These are phyloP conservation scores for Agelastica alni DNA, from an alignment of 2,888 invertebrate species.

Conservation along the genomic window DNA sequence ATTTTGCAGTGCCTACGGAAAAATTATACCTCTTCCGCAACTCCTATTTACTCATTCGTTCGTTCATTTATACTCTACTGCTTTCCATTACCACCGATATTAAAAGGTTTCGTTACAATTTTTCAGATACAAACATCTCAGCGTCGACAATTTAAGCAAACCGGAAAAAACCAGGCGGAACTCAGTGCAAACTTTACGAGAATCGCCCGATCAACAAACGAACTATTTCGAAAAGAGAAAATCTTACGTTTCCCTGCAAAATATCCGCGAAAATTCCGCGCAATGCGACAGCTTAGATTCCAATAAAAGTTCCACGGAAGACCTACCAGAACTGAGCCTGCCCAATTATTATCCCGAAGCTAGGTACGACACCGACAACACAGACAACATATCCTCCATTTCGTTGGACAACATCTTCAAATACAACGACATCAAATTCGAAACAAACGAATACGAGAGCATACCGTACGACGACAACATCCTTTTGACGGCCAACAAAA, in stretches of 20 bases:
- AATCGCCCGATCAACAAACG: constrained; percentile 21
- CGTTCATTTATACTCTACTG: no score
- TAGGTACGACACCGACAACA: constrained; percentile 60
- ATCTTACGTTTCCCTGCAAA: constrained; percentile 31
- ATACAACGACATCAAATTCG: constrained; percentile 46
- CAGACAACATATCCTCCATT: constrained; percentile 55
- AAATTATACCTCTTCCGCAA: no score
- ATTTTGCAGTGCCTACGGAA: no score
- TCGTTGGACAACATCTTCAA: constrained; percentile 47
- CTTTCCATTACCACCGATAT: no score
- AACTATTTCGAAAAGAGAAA: constrained; percentile 31
- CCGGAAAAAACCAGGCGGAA: constrained; percentile 25
- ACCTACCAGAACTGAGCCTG: constrained; percentile 51
- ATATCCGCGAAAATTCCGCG: constrained; percentile 27
- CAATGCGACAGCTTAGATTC: constrained; percentile 63
- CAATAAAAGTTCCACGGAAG: constrained; percentile 61
- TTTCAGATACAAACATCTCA: constrained; percentile 45
- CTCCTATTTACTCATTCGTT: no score
- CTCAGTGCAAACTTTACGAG: constrained; percentile 20
- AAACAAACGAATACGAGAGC: constrained; percentile 40
- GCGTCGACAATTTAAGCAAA: constrained; percentile 43
- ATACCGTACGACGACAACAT: constrained; percentile 56
- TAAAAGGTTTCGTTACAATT: no score
- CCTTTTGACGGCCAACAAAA: constrained; percentile 45
- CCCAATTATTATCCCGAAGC: constrained; percentile 56